These are phyloP conservation scores for Lissonota sp. DNA, from an alignment of 2,888 invertebrate genomes.

Conservation along the genomic window DNA sequence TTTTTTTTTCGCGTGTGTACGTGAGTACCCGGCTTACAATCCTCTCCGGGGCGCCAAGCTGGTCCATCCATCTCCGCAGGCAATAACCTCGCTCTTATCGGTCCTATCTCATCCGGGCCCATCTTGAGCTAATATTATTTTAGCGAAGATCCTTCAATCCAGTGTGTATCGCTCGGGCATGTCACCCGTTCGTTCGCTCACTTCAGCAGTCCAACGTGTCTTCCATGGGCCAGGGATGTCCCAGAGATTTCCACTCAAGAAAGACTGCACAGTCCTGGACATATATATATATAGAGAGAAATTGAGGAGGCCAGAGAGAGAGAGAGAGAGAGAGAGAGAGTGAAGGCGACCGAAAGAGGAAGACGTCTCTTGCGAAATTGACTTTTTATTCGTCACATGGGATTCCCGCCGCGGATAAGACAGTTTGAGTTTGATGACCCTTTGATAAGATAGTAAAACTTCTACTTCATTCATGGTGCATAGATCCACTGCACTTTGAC, in stretches of 20 bases:
- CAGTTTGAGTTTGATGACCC: constrained; percentile 1
- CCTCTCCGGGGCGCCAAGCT: constrained; percentile 34
- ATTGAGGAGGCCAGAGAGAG: background rate
- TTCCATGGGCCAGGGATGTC: background rate
- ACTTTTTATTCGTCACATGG: constrained; percentile 41
- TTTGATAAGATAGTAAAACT: constrained; percentile 42
- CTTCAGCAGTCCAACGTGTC: constrained; percentile 20
- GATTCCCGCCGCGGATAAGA: constrained; percentile 1
- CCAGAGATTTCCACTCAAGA: constrained; percentile 26
- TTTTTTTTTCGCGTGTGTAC: constrained; percentile 16
- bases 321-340: background rate
- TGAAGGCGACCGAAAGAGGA: background rate
- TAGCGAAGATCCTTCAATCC: constrained; percentile 65
- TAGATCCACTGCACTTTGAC: constrained; percentile 1
- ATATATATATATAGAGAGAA: background rate
- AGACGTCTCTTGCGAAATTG: constrained; percentile 12
- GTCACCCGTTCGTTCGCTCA: constrained; percentile 50
- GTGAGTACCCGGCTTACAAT: constrained; percentile 43
- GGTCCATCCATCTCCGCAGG: constrained; percentile 62
- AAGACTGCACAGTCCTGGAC: background rate
- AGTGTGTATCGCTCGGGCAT: constrained; percentile 55
- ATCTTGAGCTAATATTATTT: constrained; percentile 76
- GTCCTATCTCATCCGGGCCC: constrained; percentile 69
- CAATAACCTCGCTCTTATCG: constrained; percentile 61
- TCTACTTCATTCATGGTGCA: background rate